Base-by-base conservation (phyloP, 2,113 vertebrate genomes). In the Bos indicus region DNA sequence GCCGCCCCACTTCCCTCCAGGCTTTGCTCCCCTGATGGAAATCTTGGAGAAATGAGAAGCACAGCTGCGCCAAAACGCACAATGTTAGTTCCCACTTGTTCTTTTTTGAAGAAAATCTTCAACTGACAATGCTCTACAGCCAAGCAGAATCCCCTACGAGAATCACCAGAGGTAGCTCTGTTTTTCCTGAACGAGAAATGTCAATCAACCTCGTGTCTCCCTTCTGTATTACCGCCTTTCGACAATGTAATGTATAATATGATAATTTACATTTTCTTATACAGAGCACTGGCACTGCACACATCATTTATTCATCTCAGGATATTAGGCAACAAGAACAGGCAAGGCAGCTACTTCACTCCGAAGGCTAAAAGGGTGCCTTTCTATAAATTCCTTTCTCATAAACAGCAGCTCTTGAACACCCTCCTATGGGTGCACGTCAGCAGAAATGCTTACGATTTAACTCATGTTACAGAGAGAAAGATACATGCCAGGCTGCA, bases 231-330 rank as follows among this genome's bases (percentile, higher is more conserved):
- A 19, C 2, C 51, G 78, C 71, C 71, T 83, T 64, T 78, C 54
- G 74, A 82, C 90, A 57, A 46, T 19, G 23, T n/a, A 92, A 90
- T 87, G 40, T 0, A 6, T 46, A 92, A 90, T 84, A 56, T 0
- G 6, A 52, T 40, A 36, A 97, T 96, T 95, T 95, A 28, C 91
- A 92, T 96, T 74, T 92, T 94, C 51, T 93, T 40, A 62, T 21
- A 67, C 25, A 48, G 86, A 92, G 91, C 59, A 74, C 14, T 46
- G 77, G 84, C 28, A 52, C 28, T 2, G 13, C 17, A 88, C 81
- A 94, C 12, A 15, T 12, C 60, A 57, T 30, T 62, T 96, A 74
- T 16, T 84, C 30, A 74, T 43, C 74, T 43, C 85, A 25, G 43
- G 80, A 82, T 67, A 46, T 10, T 3, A 74, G 21, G 15, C 59